phyloP scores from a whole-genome alignment of 2,888 invertebrate genomes.

The Pimpla rufipes region DNA sequence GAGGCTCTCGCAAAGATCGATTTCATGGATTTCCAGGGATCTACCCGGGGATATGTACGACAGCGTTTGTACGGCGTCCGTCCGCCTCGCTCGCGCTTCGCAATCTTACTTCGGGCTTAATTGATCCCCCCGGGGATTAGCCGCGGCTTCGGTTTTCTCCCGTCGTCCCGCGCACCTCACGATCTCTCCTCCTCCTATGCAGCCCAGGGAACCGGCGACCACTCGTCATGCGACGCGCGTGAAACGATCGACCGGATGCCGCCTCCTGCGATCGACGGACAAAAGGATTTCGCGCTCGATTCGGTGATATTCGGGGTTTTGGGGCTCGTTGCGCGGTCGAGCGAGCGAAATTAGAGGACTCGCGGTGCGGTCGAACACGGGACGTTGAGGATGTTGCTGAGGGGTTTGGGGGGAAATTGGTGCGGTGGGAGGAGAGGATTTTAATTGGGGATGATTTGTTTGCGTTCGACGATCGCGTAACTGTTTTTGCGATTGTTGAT shows the following conservation, averaged over 20 bases:
- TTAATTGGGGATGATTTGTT: too few relatives aligned
- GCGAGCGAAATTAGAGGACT: not conserved
- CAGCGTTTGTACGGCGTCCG: not conserved
- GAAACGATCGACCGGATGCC: slow-evolving; percentile 29
- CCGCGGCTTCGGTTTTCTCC: slow-evolving; percentile 59
- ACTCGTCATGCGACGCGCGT: slow-evolving; percentile 23
- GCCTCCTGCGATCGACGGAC: not conserved
- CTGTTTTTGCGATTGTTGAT: too few relatives aligned
- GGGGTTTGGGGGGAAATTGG: not conserved
- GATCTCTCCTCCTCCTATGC: too few relatives aligned
- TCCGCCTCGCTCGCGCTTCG: slow-evolving; percentile 44
- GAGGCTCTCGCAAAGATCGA: slow-evolving; percentile 58
- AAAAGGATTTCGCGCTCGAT: not conserved
- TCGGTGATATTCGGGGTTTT: not conserved
- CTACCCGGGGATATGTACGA: slow-evolving; percentile 40
- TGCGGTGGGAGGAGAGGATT: too few relatives aligned
- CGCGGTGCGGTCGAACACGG: not conserved
- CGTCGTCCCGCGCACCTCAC: too few relatives aligned
- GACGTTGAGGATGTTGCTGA: not conserved
- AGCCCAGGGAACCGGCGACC: not conserved
- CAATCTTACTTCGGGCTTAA: slow-evolving; percentile 64
- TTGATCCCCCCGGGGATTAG: slow-evolving; percentile 65
- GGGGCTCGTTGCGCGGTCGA: not conserved
- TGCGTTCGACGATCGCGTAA: too few relatives aligned
- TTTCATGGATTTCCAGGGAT: slow-evolving; percentile 65